Evolutionary conservation across 2,888 invertebrate genomes (phyloP).

Genomic region (Boloria selene): DNA sequence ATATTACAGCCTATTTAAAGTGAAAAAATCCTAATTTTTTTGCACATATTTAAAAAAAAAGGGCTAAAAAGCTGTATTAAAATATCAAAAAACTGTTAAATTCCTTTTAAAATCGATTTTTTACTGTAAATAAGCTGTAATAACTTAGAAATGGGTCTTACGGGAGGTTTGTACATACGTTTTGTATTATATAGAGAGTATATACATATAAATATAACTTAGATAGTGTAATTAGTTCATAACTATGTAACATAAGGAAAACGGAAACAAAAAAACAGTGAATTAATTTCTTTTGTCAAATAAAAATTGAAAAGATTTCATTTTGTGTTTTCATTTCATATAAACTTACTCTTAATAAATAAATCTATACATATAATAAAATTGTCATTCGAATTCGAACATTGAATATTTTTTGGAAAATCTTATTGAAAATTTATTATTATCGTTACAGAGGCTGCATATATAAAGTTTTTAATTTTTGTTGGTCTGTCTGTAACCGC

Average conservation of each 20-base stretch:
- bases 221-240: constrained; percentile 80
- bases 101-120: neutral
- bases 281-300: constrained; percentile 81
- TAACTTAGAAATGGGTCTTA: constrained; percentile 68
- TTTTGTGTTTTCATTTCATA: constrained; percentile 58
- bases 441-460: too few species aligned
- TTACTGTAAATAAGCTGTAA: constrained; percentile 47
- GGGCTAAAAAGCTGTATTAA: neutral
- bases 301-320: constrained; percentile 72
- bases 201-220: constrained; percentile 76
- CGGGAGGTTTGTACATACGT: constrained; percentile 79
- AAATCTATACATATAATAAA: too few species aligned
- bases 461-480: too few species aligned
- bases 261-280: constrained; percentile 73
- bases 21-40: constrained; percentile 7
- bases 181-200: constrained; percentile 78
- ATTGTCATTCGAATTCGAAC: too few species aligned
- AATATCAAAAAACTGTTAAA: neutral
- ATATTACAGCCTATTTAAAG: constrained; percentile 29
- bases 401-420: too few species aligned
- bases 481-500: too few species aligned
- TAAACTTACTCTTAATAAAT: neutral
- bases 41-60: neutral
- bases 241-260: constrained; percentile 79
- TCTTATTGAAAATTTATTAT: too few species aligned